A percentile compares a stretch with the other conserved stretches of the same genome.
Conservation (phyloP, 2,797 vertebrate species). For the Rhinogobio ventralis region DNA sequence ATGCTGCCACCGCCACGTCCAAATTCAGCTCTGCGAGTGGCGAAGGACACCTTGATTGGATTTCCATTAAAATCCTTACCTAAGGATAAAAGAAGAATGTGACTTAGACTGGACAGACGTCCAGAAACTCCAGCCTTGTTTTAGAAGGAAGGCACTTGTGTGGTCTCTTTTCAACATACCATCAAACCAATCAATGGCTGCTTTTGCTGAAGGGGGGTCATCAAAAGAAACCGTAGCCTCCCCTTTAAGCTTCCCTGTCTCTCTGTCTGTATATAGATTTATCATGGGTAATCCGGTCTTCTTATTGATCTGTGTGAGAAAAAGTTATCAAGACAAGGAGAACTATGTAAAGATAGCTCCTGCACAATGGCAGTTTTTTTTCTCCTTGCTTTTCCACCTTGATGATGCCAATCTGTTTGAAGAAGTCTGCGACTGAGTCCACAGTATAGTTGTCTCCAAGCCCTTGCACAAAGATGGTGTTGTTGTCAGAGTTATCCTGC, state of each 20-base stretch:
- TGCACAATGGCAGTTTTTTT: neutral
- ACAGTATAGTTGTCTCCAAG: constrained; percentile 89
- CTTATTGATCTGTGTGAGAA: constrained; percentile 83
- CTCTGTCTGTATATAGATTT: constrained; percentile 90
- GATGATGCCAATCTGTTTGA: constrained; percentile 94
- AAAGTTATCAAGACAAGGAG: neutral
- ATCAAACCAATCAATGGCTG: constrained; percentile 93
- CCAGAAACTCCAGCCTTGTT: neutral
- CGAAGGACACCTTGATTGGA: constrained; percentile 90
- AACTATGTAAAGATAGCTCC: neutral
- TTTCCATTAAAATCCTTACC: constrained; percentile 91
- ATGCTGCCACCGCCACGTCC: constrained; percentile 77
- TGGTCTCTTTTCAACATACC: constrained; percentile 70
- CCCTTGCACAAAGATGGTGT: constrained; percentile 94
- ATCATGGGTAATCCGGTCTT: constrained; percentile 93
- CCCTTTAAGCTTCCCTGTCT: constrained; percentile 90
- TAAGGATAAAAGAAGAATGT: constrained; percentile 47
- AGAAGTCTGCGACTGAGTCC: constrained; percentile 90
- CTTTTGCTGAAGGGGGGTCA: constrained; percentile 90
- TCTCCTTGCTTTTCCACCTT: constrained; percentile 75
- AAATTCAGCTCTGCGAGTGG: constrained; percentile 87
- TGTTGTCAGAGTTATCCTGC: constrained; percentile 93
- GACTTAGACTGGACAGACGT: neutral
- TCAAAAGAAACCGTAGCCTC: constrained; percentile 92
- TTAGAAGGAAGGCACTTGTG: neutral